Evolutionary conservation across 2,797 vertebrate species (phyloP), one percentile per base, ranked within the genome.

Genomic region (Rhabdomys pumilio): DNA sequence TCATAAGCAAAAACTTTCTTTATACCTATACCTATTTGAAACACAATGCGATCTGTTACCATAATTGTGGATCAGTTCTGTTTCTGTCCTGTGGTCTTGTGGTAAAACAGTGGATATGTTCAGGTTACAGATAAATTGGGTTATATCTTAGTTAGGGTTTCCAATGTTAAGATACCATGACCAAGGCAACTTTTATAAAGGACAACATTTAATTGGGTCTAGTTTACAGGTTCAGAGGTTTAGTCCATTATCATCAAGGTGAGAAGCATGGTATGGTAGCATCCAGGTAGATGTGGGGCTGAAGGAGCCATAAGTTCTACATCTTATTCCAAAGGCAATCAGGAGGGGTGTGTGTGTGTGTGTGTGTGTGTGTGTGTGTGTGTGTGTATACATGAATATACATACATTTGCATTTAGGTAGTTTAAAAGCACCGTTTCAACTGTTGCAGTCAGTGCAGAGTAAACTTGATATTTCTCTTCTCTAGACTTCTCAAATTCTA

Each of bases 401-500:
- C 94, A 47, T 59, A 9, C 53, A 29, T 63, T 85, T 86, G 75
- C 34, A 47, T 38, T 93, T 93, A 92, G 41, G 19, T 81, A 84
- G 57, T 59, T 87, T 80, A 83, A 90, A 85, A 82, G 19, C 15
- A 90, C 24, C 73, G 85, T 85, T 96, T 79, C 72, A 80, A 34
- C 50, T 89, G 15, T 76, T 81, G 2, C 5, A 83, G n/a, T 55
- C 41, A 83, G 55, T 75, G 38, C 72, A 79, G 91, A 84, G 26
- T 2, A 38, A 41, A 67, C 10, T 75, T 55, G 24, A 89, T 34
- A 44, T 50, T 81, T 90, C 76, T 86, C 57, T 63, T 17, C 53
- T 86, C 53, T 41, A 1, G 11, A 15, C 55, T 85, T 94, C 86
- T 97, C 79, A 88, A 91, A 91, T 83, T 94, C 75, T 44, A 82